Conservation (phyloP, 2,113 vertebrate species). For the Aspiorhynchus laticeps region DNA sequence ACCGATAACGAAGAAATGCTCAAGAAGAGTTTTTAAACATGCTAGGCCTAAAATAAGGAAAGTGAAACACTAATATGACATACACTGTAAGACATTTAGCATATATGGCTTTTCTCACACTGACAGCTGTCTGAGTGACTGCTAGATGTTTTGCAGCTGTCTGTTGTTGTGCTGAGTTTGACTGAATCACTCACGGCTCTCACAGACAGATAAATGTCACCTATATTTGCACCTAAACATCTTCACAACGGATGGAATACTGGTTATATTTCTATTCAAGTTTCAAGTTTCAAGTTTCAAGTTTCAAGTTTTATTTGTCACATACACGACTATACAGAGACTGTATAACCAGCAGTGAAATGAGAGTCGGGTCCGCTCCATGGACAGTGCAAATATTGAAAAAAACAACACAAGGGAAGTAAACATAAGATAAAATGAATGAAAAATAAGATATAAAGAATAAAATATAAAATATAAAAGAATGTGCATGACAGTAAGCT, state of each 20-base stretch:
- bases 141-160: neutral
- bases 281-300: no score
- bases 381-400: no score
- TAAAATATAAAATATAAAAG: no score
- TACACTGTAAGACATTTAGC: no score
- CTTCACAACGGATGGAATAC: neutral
- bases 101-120: neutral
- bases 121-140: constrained; percentile 30
- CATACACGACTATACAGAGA: no score
- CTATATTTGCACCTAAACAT: constrained; percentile 11
- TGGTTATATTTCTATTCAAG: neutral
- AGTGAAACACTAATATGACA: neutral
- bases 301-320: no score
- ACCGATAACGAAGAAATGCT: neutral
- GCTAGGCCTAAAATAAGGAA: neutral
- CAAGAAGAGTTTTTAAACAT: neutral
- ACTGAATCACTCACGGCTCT: constrained; percentile 12
- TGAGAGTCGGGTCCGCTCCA: no score
- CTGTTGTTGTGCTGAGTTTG: neutral
- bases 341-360: no score
- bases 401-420: no score
- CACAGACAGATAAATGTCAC: neutral
- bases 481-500: no score
- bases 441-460: no score
- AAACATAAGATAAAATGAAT: no score